Conservation (phyloP, 2,797 vertebrate species). For the Mormyrus hasselquistii region DNA sequence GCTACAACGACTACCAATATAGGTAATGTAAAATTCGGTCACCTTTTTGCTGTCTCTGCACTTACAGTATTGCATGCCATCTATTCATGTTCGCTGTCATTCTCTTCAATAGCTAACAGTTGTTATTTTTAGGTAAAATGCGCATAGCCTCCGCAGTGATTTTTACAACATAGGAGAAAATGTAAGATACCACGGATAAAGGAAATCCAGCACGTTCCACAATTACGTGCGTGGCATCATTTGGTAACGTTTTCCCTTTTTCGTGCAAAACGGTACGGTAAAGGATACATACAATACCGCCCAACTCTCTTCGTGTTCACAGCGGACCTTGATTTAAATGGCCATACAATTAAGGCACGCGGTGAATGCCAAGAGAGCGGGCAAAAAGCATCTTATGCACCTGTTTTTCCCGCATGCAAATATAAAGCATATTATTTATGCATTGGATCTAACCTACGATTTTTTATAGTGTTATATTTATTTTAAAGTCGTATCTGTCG, state of each 20-base stretch:
- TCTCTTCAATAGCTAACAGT: not conserved
- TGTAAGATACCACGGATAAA: not conserved
- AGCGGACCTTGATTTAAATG: conserved; percentile 98
- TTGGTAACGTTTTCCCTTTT: not conserved
- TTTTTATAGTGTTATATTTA: not conserved
- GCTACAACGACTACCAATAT: conserved; percentile 9
- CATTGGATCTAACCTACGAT: not conserved
- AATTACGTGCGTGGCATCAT: not conserved
- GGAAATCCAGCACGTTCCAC: not conserved
- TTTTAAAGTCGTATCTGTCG: not conserved
- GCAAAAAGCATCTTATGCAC: not conserved
- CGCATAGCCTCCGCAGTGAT: not conserved
- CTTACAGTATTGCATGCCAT: not conserved
- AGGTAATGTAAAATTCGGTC: conserved; percentile 33
- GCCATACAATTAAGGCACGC: conserved; percentile 98
- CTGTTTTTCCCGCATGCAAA: not conserved
- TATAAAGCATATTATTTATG: not conserved
- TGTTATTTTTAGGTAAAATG: not conserved
- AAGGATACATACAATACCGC: conserved; percentile 50
- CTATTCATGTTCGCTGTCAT: not conserved
- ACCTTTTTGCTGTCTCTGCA: not conserved
- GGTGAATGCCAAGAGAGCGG: conserved; percentile 96
- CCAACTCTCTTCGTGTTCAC: conserved; percentile 89
- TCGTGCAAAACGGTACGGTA: not conserved
- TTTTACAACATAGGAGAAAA: not conserved